Percentiles rank a stretch among this genome's conserved stretches.
phyloP scores from a whole-genome alignment of 2,797 vertebrate genomes.

The Anolis apletophallus region DNA sequence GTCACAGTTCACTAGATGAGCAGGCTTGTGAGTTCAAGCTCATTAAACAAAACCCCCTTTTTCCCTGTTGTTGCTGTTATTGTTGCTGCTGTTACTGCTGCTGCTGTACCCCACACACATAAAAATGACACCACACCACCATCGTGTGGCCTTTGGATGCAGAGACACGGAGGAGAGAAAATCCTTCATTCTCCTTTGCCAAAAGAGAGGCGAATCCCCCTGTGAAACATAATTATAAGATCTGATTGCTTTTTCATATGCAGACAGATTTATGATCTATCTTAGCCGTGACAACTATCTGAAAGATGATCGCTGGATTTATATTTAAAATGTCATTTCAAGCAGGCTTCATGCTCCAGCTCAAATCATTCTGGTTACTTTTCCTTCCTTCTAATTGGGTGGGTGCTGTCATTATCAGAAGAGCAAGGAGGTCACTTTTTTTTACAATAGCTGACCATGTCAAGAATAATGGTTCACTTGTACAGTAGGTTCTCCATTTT shows the following conservation, averaged over 20 bases:
- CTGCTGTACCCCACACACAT: not conserved
- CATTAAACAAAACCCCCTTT: slow-evolving; percentile 84
- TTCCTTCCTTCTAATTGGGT: slow-evolving; percentile 22
- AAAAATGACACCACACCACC: slow-evolving; percentile 78
- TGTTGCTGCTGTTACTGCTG: slow-evolving; percentile 28
- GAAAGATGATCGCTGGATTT: slow-evolving; percentile 25
- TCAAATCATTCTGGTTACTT: slow-evolving; percentile 30
- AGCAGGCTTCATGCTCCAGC: slow-evolving; percentile 29
- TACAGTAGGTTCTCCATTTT: no score
- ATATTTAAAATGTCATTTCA: slow-evolving; percentile 28
- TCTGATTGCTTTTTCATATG: slow-evolving; percentile 51
- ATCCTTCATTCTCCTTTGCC: slow-evolving; percentile 28
- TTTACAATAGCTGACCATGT: not conserved
- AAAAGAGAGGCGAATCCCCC: slow-evolving; percentile 31
- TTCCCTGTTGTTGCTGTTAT: slow-evolving; percentile 64
- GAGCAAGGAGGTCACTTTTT: not conserved
- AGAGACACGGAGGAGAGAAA: slow-evolving; percentile 12
- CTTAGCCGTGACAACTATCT: slow-evolving; percentile 47
- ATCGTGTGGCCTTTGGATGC: slow-evolving; percentile 74
- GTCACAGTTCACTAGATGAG: slow-evolving; percentile 87
- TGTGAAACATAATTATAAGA: slow-evolving; percentile 50
- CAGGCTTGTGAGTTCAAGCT: slow-evolving; percentile 84
- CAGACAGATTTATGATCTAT: slow-evolving; percentile 39
- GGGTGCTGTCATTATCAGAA: not conserved
- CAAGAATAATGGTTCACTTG: slow-evolving; percentile 25